These are phyloP conservation scores for Tenodera sinensis DNA, from an alignment of 2,888 invertebrate genomes.

Conservation along the genomic window DNA sequence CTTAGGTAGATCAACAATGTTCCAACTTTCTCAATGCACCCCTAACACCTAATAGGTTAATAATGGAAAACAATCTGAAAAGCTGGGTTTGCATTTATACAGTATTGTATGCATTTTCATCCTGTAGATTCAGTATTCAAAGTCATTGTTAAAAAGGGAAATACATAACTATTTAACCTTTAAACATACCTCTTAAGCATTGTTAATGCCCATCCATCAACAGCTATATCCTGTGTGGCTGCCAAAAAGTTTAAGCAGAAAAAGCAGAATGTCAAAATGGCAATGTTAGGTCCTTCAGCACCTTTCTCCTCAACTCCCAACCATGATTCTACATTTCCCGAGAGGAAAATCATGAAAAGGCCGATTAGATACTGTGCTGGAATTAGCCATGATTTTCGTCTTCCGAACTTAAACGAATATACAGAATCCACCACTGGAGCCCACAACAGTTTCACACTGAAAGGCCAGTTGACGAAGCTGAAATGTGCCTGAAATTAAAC, in stretches of 20 bases:
- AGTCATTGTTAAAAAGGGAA: not conserved
- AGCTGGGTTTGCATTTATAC: too few relatives aligned
- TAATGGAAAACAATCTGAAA: too few relatives aligned
- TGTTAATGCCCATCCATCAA: slow-evolving; percentile 99
- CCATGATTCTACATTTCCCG: slow-evolving; percentile 70
- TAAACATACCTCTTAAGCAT: slow-evolving; percentile 81
- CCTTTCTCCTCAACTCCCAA: slow-evolving; percentile 58
- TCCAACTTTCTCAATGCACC: too few relatives aligned
- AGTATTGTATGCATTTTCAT: too few relatives aligned
- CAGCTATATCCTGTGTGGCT: slow-evolving; percentile 98
- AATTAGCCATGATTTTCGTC: slow-evolving; percentile 93
- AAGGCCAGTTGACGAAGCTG: slow-evolving; percentile 93
- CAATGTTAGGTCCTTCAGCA: slow-evolving; percentile 61
- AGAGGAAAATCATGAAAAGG: slow-evolving; percentile 83
- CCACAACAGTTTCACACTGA: slow-evolving; percentile 90
- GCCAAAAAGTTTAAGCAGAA: slow-evolving; percentile 92
- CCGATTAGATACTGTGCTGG: slow-evolving; percentile 92
- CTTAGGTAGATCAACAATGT: too few relatives aligned
- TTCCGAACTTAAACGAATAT: slow-evolving; percentile 78
- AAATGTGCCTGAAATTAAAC: slow-evolving; percentile 69
- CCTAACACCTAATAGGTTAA: too few relatives aligned
- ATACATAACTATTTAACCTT: not conserved
- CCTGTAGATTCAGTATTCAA: not conserved
- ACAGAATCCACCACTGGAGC: slow-evolving; percentile 96
- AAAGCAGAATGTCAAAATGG: slow-evolving; percentile 78